Conservation (phyloP, 2,888 invertebrate genomes). For the Patella caerulea region DNA sequence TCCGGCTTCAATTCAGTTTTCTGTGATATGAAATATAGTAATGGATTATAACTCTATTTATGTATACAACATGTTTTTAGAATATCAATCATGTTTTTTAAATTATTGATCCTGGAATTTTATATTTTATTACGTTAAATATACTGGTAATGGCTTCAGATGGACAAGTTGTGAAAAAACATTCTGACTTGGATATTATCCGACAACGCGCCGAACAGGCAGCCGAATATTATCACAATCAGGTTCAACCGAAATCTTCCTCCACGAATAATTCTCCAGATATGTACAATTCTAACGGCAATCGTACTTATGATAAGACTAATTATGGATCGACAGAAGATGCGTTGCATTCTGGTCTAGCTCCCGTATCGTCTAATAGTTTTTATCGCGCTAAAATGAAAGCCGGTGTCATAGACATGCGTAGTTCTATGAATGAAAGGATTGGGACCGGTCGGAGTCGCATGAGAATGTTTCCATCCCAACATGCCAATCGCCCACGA, state of each 20-base stretch:
- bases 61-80: no score
- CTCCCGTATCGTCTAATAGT: constrained; percentile 38
- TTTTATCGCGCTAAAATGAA: constrained; percentile 44
- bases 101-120: no score
- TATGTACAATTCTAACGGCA: constrained; percentile 21
- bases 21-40: no score
- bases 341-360: constrained; percentile 33
- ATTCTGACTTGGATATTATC: constrained; percentile 50
- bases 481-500: not conserved
- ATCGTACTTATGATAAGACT: constrained; percentile 28
- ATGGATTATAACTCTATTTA: no score
- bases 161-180: constrained; percentile 31
- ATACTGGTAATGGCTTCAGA: constrained; percentile 26
- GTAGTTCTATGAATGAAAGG: constrained; percentile 44
- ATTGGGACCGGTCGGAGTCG: constrained; percentile 29
- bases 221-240: constrained; percentile 61
- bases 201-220: constrained; percentile 58
- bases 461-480: constrained; percentile 32
- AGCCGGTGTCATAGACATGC: constrained; percentile 44
- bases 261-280: constrained; percentile 26
- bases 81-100: no score
- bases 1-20: no score
- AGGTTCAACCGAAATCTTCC: constrained; percentile 37
- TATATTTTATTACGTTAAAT: no score
- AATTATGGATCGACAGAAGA: constrained; percentile 34